Percentiles rank a stretch among this genome's conserved stretches.
phyloP scores from a whole-genome alignment of 2,888 invertebrate species.

The Cantharis flavilabris region DNA sequence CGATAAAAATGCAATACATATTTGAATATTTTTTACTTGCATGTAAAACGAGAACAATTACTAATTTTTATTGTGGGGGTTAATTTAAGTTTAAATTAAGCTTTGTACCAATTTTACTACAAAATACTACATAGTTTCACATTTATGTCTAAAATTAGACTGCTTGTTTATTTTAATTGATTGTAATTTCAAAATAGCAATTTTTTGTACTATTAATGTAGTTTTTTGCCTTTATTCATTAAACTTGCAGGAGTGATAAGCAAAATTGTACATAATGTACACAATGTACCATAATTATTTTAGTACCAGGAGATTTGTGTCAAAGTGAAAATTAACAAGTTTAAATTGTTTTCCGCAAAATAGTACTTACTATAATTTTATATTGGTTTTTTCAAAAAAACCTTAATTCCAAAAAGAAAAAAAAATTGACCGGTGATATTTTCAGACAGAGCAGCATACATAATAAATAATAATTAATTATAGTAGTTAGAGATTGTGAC shows the following conservation, averaged over 20 bases:
- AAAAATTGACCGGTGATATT: no score
- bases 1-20: neutral
- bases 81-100: neutral
- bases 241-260: neutral
- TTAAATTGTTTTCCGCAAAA: neutral
- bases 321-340: neutral
- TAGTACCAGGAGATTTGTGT: neutral
- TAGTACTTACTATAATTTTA: no score
- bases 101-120: neutral
- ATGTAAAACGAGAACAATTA: neutral
- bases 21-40: no score
- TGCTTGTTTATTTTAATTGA: neutral
- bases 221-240: neutral
- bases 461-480: no score
- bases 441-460: no score
- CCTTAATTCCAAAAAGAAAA: no score
- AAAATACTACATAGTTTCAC: neutral
- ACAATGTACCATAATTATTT: neutral
- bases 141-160: neutral
- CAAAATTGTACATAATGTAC: neutral
- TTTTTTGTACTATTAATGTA: neutral
- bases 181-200: neutral
- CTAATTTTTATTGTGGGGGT: neutral
- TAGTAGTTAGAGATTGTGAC: no score
- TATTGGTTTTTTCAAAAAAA: no score